Conservation (phyloP, 2,113 vertebrate genomes). For the Mastomys natalensis region DNA sequence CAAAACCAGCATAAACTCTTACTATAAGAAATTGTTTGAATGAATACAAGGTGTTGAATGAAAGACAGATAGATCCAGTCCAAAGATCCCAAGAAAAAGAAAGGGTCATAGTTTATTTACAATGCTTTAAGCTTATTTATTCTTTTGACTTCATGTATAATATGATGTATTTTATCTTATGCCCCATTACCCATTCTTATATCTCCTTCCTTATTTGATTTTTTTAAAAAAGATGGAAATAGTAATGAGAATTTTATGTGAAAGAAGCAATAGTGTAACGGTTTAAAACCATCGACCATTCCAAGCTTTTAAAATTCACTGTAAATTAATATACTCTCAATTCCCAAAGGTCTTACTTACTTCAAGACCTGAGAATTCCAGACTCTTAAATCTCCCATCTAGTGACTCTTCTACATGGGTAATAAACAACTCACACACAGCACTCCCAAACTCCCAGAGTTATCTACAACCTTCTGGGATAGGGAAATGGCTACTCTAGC, state of each 20-base stretch:
- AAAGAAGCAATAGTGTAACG: neutral
- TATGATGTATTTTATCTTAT: neutral
- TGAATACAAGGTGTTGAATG: neutral
- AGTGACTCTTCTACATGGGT: neutral
- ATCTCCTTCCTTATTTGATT: neutral
- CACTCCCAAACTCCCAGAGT: neutral
- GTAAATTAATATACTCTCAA: neutral
- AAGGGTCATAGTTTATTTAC: neutral
- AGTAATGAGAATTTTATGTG: neutral
- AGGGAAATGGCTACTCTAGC: neutral
- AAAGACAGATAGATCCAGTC: neutral
- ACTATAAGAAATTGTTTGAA: neutral
- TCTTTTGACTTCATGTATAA: neutral
- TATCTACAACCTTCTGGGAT: neutral
- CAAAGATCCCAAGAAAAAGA: neutral
- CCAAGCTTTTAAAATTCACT: neutral
- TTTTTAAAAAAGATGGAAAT: neutral
- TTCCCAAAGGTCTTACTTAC: neutral
- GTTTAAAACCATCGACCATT: neutral
- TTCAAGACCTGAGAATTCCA: neutral
- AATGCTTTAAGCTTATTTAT: neutral
- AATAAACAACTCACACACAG: neutral
- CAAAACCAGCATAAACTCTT: neutral
- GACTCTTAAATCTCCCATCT: neutral
- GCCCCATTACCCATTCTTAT: neutral